phyloP scores from a whole-genome alignment of 1,140 invertebrate species.

The Rhyacophila brunnea region DNA sequence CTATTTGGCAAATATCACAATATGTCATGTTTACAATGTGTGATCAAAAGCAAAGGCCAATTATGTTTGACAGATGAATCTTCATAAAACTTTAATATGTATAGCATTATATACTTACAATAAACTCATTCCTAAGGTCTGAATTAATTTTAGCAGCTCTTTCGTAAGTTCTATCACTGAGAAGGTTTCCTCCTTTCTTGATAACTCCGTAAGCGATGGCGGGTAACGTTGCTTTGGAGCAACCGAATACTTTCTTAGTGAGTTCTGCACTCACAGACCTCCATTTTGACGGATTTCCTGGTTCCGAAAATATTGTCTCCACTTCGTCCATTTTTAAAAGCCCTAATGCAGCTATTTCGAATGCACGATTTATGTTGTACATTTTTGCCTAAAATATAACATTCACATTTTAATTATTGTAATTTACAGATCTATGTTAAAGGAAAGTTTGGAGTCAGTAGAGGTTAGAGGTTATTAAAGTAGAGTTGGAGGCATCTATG shows the following conservation, averaged over 20 bases:
- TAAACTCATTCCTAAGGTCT: conserved; percentile 59
- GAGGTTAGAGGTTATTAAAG: no score
- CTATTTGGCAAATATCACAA: no score
- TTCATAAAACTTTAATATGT: no score
- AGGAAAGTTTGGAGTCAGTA: no score
- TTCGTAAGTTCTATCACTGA: conserved; percentile 52
- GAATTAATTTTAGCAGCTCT: conserved; percentile 53
- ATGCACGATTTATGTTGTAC: conserved; percentile 58
- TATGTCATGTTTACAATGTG: no score
- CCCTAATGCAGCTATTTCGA: conserved; percentile 58
- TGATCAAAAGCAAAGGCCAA: no score
- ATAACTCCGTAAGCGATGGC: conserved; percentile 57
- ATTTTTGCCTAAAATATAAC: conserved; percentile 57
- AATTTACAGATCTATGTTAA: no score
- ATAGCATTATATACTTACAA: conserved; percentile 42
- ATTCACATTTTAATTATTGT: no score
- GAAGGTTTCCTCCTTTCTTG: conserved; percentile 51
- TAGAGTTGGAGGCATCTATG: no score
- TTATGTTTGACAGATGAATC: no score
- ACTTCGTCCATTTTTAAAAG: conserved; percentile 59
- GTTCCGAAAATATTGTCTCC: conserved; percentile 60
- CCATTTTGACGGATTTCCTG: conserved; percentile 55
- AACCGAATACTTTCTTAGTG: conserved; percentile 54
- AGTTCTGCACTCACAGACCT: conserved; percentile 57
- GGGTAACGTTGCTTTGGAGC: conserved; percentile 58